phyloP scores from a whole-genome alignment of 1,140 invertebrate species.

The Dinothrombium tinctorium region DNA sequence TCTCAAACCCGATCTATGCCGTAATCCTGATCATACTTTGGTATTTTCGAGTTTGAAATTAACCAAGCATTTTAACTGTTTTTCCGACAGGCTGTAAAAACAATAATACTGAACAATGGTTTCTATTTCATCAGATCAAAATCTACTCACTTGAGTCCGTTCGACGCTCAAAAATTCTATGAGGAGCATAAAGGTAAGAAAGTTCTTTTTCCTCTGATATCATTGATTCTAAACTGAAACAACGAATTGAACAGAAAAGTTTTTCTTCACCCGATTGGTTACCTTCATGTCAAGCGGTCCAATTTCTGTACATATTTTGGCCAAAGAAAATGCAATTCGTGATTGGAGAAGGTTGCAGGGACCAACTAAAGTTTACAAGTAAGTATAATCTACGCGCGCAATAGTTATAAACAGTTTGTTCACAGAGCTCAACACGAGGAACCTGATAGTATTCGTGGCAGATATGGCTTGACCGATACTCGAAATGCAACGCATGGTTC shows the following conservation, averaged over 20 bases:
- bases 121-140: constrained; percentile 49
- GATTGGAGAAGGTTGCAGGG: constrained; percentile 61
- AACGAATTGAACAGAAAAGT: constrained; percentile 28
- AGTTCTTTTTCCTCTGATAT: background rate
- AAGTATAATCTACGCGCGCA: background rate
- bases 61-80: constrained; percentile 2
- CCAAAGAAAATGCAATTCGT: constrained; percentile 41
- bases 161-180: constrained; percentile 52
- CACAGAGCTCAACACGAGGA: constrained; percentile 47
- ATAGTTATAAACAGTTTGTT: background rate
- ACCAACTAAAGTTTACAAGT: constrained; percentile 47
- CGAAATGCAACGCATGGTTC: constrained; percentile 65
- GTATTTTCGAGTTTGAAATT: too few relatives aligned
- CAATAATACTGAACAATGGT: constrained; percentile 38
- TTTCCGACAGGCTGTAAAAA: constrained; percentile 32
- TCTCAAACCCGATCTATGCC: too few relatives aligned
- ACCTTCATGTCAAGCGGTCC: constrained; percentile 70
- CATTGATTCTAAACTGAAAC: background rate
- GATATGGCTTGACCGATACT: constrained; percentile 67
- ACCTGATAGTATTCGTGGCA: constrained; percentile 47
- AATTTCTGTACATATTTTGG: constrained; percentile 47
- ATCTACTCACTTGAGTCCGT: constrained; percentile 30
- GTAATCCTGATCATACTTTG: too few relatives aligned
- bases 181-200: constrained; percentile 38
- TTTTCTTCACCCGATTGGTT: constrained; percentile 62